Evolutionary conservation across 2,888 invertebrate species (phyloP), one percentile per base, ranked within the genome.

Genomic region (Dendrolimus pini): DNA sequence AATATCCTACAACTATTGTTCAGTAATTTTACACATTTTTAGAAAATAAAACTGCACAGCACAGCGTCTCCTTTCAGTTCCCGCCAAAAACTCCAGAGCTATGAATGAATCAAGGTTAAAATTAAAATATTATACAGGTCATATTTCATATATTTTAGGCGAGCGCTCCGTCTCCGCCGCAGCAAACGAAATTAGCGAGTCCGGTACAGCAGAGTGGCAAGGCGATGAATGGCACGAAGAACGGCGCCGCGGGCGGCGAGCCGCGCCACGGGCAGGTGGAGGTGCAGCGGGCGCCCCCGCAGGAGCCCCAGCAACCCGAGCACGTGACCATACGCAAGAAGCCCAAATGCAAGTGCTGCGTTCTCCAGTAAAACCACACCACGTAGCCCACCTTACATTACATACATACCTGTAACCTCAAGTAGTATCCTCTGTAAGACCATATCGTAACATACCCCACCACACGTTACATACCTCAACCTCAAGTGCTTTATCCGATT

Each of bases 341-440:
- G 92, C 96, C 96, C 89, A 97, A 97, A 92, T 97, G 97, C 94
- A 95, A 96, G 87, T 97, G 97, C 93, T 98, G 98, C 93, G 96
- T 96, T 83, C 93, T 97, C 84, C 97, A 97, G 94, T 97, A 96
- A 93, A 55, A 56, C 57, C 52, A 57, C 55, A 8, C 0, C 54
- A n/a, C 55, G 14, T 54, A 41, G 47, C 54, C 10, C 30, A 30
- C 30, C 30, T 30, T 30, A 30, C 18, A 18, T 18, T 18, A 18
- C 30, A 30, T 30, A 30, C 30, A 30, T 30, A 30, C 30, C 30
- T 30, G 30, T 30, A 30, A 30, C 30, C 30, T 30, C 30, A 3
- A 30, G 30, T 30, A 30, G 30, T 30, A 30, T 30, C 30, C 30
- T 30, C 30, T 30, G 30, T 30, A 30, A 30, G 30, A 30, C 30